Evolutionary conservation across 2,113 vertebrate species (phyloP), one percentile per base, ranked within the genome.

Genomic region (Pipa parva): DNA sequence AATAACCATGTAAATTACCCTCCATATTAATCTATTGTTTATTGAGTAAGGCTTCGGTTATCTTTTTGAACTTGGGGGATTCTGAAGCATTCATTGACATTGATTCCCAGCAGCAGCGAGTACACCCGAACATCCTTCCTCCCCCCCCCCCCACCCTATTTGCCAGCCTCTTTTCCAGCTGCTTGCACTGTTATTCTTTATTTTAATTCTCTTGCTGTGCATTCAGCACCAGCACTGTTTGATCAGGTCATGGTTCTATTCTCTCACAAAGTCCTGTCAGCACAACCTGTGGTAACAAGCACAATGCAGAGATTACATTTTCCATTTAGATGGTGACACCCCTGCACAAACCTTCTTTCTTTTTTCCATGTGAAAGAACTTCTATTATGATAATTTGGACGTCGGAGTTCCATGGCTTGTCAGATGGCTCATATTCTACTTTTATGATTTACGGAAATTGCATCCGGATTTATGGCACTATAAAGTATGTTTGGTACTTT

Each of bases 21-120:
- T 69, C 37, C 39, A n/a, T 60, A 63, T 60, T 36, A 78, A 78
- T 57, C 72, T 71, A 71, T 83, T 86, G 79, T 83, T 81, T 79
- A 64, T 28, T 25, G 82, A 76, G 80, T 81, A 79, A 84, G 80
- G 85, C 82, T 84, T 82, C 66, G 46, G 75, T 77, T 76, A 54
- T 74, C 62, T 73, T 81, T 91, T 90, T 90, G 87, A 90, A 81
- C 72, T 74, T 25, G 11, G 1, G n/a, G n/a, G n/a, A n/a, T n/a
- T n/a, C n/a, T n/a, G n/a, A n/a, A 36, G 60, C 55, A 61, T 27
- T 51, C 77, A 76, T 22, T 56, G 1, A 1, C 71, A 82, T 80
- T 80, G 79, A 81, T 78, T 85, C 78, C 74, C 18, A 74, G 75
- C 72, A 77, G 71, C n/a, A 5, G 50, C 63, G 71, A 42, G 1